phyloP scores from a whole-genome alignment of 2,113 vertebrate genomes.

The Smithornis capensis region DNA sequence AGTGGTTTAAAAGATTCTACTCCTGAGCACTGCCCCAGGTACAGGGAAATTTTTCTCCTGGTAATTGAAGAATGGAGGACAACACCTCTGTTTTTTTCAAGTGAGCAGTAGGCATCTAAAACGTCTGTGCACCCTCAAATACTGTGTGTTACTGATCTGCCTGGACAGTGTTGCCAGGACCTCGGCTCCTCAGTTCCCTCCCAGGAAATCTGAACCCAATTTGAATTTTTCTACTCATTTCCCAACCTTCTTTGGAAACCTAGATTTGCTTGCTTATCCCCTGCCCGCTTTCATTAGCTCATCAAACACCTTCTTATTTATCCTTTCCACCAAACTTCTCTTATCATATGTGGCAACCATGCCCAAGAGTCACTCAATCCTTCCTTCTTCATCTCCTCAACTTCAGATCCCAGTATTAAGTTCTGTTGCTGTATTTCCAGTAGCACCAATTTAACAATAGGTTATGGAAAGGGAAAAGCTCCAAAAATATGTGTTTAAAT shows the following conservation, averaged over 20 bases:
- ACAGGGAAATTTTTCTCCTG: background rate
- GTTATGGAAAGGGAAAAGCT: background rate
- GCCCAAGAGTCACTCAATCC: background rate
- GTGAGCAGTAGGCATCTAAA: background rate
- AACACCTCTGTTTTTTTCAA: background rate
- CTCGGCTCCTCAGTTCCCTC: background rate
- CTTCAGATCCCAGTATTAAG: background rate
- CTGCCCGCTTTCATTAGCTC: fast-evolving
- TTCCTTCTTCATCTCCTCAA: background rate
- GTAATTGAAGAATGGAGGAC: background rate
- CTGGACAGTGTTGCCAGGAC: background rate
- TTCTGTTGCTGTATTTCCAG: background rate
- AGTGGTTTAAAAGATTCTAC: background rate
- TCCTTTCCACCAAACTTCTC: background rate
- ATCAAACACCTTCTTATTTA: background rate
- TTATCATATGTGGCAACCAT: background rate
- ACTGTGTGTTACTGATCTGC: background rate
- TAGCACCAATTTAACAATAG: constrained; percentile 24
- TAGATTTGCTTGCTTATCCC: background rate
- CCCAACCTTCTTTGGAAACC: background rate
- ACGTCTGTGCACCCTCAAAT: background rate
- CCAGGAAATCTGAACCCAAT: background rate
- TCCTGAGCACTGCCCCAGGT: background rate
- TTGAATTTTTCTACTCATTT: background rate
- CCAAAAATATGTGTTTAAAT: constrained; percentile 12